phyloP scores from a whole-genome alignment of 2,888 invertebrate species.

The Abrostola tripartita region DNA sequence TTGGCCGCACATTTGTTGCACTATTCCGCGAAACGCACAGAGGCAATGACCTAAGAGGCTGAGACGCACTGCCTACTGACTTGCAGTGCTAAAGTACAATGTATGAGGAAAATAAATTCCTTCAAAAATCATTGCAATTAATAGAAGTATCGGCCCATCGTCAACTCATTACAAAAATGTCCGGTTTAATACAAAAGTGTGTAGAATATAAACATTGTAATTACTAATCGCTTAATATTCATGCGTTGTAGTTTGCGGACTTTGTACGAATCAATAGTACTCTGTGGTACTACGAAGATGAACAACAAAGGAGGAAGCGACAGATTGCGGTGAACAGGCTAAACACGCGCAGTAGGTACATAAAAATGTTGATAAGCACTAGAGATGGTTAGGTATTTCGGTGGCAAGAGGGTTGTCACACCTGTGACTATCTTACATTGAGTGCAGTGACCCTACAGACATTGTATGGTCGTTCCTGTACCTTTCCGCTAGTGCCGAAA shows the following conservation, averaged over 20 bases:
- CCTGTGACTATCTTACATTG: constrained; percentile 37
- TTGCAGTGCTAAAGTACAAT: constrained; percentile 62
- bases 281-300: constrained; percentile 42
- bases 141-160: constrained; percentile 39
- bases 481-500: constrained; percentile 28
- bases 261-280: constrained; percentile 46
- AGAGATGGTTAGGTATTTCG: constrained; percentile 36
- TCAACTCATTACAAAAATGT: constrained; percentile 51
- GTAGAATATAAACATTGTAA: constrained; percentile 58
- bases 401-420: constrained; percentile 49
- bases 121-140: constrained; percentile 61
- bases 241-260: constrained; percentile 52
- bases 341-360: constrained; percentile 53
- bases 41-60: constrained; percentile 64
- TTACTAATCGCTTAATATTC: constrained; percentile 61
- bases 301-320: constrained; percentile 66
- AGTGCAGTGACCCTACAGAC: constrained; percentile 7
- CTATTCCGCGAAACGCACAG: constrained; percentile 61
- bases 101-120: constrained; percentile 64
- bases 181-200: constrained; percentile 55
- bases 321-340: constrained; percentile 15
- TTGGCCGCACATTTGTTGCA: constrained; percentile 53
- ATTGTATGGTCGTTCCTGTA: constrained; percentile 12
- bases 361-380: constrained; percentile 51
- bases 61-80: constrained; percentile 31